Percentiles rank a stretch among this genome's conserved stretches.
These are phyloP conservation scores for Lasioglossum marginatum DNA, from an alignment of 2,888 invertebrate species.

Conservation along the genomic window DNA sequence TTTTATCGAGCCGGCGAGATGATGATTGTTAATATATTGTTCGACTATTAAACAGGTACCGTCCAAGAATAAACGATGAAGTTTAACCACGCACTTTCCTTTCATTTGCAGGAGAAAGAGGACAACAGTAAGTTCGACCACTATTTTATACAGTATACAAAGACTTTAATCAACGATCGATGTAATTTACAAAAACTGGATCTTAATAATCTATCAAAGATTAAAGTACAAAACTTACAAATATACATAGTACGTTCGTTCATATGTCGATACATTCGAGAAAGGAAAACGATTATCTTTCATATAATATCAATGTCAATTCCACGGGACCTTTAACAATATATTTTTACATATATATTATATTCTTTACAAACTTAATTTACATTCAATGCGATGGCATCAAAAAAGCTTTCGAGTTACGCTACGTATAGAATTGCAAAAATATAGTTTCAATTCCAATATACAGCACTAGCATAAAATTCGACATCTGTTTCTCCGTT, in stretches of 20 bases:
- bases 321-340: not conserved
- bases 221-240: slow-evolving; percentile 10
- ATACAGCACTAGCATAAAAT: not conserved
- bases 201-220: slow-evolving; percentile 7
- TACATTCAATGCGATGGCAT: slow-evolving; percentile 31
- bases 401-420: slow-evolving; percentile 6
- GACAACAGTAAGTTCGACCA: not conserved
- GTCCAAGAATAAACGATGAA: slow-evolving; percentile 83
- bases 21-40: slow-evolving; percentile 83
- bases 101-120: slow-evolving; percentile 18
- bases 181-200: not conserved
- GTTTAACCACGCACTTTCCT: slow-evolving; percentile 70
- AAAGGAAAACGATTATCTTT: not conserved
- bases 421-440: not conserved
- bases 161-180: slow-evolving; percentile 18
- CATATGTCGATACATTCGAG: not conserved
- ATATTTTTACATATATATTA: not conserved
- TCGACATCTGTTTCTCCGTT: slow-evolving; percentile 1
- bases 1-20: slow-evolving; percentile 78
- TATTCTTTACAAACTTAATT: slow-evolving; percentile 17
- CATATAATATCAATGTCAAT: not conserved
- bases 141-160: not conserved
- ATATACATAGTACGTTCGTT: not conserved
- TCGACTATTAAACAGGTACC: slow-evolving; percentile 83
- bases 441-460: not conserved